phyloP scores from a whole-genome alignment of 2,113 vertebrate species.

The Brienomyrus brachyistius region DNA sequence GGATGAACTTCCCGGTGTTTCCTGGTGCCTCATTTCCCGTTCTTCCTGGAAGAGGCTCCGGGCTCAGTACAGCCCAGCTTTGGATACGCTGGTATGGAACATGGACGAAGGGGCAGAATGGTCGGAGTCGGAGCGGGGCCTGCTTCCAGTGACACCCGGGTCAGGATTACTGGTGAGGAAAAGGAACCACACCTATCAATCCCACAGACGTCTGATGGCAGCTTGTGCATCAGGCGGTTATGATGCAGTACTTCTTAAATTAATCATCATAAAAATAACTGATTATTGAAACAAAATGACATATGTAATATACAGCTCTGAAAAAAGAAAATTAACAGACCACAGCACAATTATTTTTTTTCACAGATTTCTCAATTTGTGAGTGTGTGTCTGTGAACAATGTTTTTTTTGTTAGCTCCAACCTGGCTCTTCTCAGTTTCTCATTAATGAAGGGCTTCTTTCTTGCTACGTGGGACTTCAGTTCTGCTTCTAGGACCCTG shows the following conservation, averaged over 20 bases:
- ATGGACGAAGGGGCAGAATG: background rate
- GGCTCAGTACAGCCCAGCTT: background rate
- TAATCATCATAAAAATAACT: background rate
- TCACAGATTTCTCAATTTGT: too few species aligned
- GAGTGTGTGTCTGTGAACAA: too few species aligned
- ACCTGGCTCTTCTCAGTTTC: too few species aligned
- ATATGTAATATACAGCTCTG: background rate
- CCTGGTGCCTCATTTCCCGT: background rate
- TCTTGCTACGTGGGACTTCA: too few species aligned
- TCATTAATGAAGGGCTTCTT: too few species aligned
- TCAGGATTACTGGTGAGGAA: background rate
- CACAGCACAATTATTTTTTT: too few species aligned
- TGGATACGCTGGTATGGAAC: background rate
- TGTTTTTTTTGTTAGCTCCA: too few species aligned
- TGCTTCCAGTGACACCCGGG: background rate
- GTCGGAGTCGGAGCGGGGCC: background rate
- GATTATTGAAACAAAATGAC: background rate
- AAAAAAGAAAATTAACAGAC: too few species aligned
- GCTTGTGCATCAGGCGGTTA: background rate
- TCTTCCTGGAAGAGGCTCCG: background rate
- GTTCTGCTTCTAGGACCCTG: too few species aligned
- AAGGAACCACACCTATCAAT: background rate
- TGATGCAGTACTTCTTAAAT: background rate
- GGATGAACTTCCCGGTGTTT: background rate
- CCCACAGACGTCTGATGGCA: background rate